Conservation (phyloP, 2,888 invertebrate species). For the Oxycera nigricornis region DNA sequence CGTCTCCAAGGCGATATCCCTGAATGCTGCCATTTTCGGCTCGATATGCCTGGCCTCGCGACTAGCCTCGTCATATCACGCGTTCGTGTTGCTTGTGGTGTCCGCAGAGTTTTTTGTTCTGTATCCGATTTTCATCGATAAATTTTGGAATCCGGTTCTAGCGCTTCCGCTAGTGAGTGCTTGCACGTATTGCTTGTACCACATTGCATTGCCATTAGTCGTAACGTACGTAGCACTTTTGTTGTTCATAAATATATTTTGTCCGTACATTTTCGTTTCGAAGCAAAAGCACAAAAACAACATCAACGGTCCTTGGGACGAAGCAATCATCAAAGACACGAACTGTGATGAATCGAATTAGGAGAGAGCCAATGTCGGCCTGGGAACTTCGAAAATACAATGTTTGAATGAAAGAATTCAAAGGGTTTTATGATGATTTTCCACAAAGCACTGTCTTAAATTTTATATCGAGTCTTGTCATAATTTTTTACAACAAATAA, state of each 20-base stretch:
- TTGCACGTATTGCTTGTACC: slow-evolving; percentile 66
- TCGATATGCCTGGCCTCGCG: slow-evolving; percentile 95
- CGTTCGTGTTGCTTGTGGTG: slow-evolving; percentile 88
- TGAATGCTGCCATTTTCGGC: slow-evolving; percentile 94
- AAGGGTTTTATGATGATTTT: no score
- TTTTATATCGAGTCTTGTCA: no score
- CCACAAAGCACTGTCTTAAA: no score
- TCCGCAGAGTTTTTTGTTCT: slow-evolving; percentile 89
- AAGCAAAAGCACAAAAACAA: slow-evolving; percentile 86
- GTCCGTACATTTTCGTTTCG: slow-evolving; percentile 76
- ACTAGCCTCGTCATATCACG: slow-evolving; percentile 82
- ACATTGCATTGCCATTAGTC: slow-evolving; percentile 67
- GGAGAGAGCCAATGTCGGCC: no score
- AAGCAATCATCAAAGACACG: slow-evolving; percentile 77
- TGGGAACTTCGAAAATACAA: no score
- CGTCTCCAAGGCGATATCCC: slow-evolving; percentile 88
- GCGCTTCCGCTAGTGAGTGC: slow-evolving; percentile 65
- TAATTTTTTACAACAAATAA: no score
- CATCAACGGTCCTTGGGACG: slow-evolving; percentile 98
- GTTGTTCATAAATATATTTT: slow-evolving; percentile 73
- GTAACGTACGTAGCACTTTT: slow-evolving; percentile 69
- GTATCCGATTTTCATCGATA: slow-evolving; percentile 79
- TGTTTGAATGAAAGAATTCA: no score
- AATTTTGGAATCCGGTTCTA: slow-evolving; percentile 67
- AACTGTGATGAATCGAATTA: slow-evolving; percentile 16